Conservation (phyloP, 2,113 vertebrate species). For the Steatornis caripensis region DNA sequence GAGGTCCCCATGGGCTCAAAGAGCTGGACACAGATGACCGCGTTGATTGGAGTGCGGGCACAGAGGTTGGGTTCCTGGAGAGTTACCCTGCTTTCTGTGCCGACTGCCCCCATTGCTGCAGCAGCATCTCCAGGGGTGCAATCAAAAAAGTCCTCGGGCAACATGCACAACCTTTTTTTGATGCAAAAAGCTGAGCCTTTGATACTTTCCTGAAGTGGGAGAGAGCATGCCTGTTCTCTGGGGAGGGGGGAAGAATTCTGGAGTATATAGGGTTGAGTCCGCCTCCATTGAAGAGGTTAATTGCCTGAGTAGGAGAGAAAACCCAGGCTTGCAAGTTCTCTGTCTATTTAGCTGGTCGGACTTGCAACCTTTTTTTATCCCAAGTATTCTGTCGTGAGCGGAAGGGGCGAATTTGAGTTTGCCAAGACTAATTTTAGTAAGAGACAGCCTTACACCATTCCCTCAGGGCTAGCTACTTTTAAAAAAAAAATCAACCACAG, state of each 20-base stretch:
- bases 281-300: neutral
- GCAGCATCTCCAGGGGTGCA: neutral
- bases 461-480: neutral
- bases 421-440: slow-evolving; percentile 29
- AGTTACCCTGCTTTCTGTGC: neutral
- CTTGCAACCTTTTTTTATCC: neutral
- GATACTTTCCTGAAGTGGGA: neutral
- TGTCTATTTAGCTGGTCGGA: neutral
- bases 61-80: neutral
- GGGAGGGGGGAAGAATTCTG: neutral
- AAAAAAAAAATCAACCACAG: neutral
- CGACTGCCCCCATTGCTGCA: neutral
- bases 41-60: neutral
- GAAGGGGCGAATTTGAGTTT: neutral
- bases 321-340: neutral
- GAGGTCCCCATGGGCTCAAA: neutral
- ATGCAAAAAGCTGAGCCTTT: neutral
- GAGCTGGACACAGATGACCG: neutral
- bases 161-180: neutral
- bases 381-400: neutral
- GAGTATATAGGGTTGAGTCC: neutral
- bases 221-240: neutral
- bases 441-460: neutral
- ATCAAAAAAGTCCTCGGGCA: neutral
- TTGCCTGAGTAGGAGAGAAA: neutral